Base-by-base conservation (phyloP, 2,113 vertebrate genomes). In the Callionymus lyra region DNA sequence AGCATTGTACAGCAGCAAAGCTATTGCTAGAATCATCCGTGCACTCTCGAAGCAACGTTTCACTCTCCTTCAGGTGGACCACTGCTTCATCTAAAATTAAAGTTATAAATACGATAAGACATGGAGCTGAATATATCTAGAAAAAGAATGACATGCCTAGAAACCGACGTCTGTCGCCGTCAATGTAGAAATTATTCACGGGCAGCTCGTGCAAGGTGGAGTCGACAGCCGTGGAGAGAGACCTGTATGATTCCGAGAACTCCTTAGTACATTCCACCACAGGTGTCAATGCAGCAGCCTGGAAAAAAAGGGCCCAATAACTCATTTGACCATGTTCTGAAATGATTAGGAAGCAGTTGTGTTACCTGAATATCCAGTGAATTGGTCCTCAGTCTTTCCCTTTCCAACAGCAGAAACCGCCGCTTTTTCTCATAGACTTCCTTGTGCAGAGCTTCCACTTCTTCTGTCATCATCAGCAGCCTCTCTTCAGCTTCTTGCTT, bases 111-210 rank as follows among this genome's bases (percentile, higher is more conserved):
- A n/a, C n/a, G n/a, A n/a, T n/a, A n/a, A n/a, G n/a, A n/a, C n/a
- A n/a, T n/a, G n/a, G 13, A 6, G 31, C 12, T 44, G n/a, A 33
- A 9, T 4, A 34, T 8, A 8, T n/a, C 16, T 12, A 16, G n/a
- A 34, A 18, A 0, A 44, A 58, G 21, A 0, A 43, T 13, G 8
- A 38, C 1, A 55, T 55, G 97, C 94, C 90, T 53, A 98, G 61
- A 50, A 86, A 90, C 15, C 70, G 56, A 15, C 34, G 50, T 10
- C 53, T 45, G 2, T 88, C 82, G 2, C 77, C 84, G 1, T 77
- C 75, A 50, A 90, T 53, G 65, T 92, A 80, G 58, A 94, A 72
- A 9, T 88, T 82, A 45, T 82, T 95, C 91, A 55, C n/a, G n/a
- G n/a, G n/a, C n/a, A n/a, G n/a, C n/a, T n/a, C n/a, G n/a, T n/a